A percentile compares a stretch with the other conserved stretches of the same genome.
Evolutionary conservation across 92 coral and sea anemone species (phyloP).

Genomic region (Epizoanthus illoricatus): DNA sequence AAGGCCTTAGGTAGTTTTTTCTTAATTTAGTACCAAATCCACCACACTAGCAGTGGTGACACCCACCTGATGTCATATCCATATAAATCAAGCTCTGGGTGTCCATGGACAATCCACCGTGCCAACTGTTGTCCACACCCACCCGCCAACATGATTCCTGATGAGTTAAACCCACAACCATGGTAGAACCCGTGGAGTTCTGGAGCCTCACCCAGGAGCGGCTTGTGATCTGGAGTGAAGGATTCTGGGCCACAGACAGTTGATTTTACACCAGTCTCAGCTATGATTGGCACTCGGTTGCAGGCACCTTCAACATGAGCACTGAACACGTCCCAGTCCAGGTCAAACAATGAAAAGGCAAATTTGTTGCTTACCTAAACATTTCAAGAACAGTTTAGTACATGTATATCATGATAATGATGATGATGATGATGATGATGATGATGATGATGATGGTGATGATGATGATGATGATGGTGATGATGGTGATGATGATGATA

Average conservation of each 20-base stretch:
- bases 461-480: too few relatives aligned
- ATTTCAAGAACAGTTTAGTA: background rate
- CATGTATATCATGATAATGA: too few relatives aligned
- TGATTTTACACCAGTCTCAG: conserved; percentile 93
- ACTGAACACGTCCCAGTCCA: conserved; percentile 98
- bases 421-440: too few relatives aligned
- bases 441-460: too few relatives aligned
- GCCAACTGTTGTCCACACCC: conserved; percentile 99
- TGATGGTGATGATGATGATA: too few relatives aligned
- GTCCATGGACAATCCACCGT: conserved; percentile 85
- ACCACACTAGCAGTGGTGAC: too few relatives aligned
- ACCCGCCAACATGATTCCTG: conserved; percentile 98
- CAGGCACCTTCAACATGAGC: conserved; percentile 95
- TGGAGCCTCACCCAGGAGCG: conserved; percentile 94
- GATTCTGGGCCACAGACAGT: conserved; percentile 99
- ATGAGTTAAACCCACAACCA: conserved; percentile 95
- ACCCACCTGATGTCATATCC: conserved; percentile 94
- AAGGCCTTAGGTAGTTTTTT: background rate
- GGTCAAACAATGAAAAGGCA: conserved; percentile 94
- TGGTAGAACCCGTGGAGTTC: conserved; percentile 92
- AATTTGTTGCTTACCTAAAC: conserved; percentile 88
- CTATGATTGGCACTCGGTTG: conserved; percentile 88
- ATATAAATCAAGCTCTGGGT: conserved; percentile 95
- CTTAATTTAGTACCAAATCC: background rate
- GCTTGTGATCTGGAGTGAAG: conserved; percentile 96